Evolutionary conservation across 2,888 invertebrate genomes (phyloP), one percentile per base, ranked within the genome.

Genomic region (Hecatera dysodea): DNA sequence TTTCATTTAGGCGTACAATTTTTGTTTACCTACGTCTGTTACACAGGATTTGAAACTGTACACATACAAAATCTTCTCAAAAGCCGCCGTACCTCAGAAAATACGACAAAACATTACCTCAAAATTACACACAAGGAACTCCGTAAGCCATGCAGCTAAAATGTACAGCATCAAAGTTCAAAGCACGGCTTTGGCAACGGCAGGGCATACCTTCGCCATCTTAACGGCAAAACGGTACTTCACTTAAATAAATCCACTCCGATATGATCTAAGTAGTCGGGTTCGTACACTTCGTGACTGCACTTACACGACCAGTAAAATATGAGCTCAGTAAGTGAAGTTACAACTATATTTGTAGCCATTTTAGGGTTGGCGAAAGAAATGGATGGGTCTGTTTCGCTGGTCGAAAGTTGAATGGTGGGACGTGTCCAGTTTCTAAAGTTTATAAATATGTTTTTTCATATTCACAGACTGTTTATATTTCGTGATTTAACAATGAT

Each of bases 261-360:
- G 88, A 89, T 87, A 87, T 86, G 73, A 87, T 87, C 87, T 83
- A 66, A 87, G 84, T 81, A 84, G 82, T 81, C 80, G 75, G 83
- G 81, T 82, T 83, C 77, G 81, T 80, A 81, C 83, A 79, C 80
- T 78, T 86, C 83, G 78, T 81, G 87, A 81, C 81, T 81, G 73
- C 74, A 80, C 66, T 75, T 56, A 73, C 48, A 48, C 67, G 69
- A 57, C 87, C 84, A 85, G 62, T 69, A 52, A 69, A 36, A 60
- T 53, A 73, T 78, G 82, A 57, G 75, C 68, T 56, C 63, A 48
- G 24, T 27, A 29, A 50, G 15, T 29, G 17, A 19, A 33, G 22
- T 59, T 46, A 74, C 50, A 55, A 60, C 75, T 68, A 60, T 80
- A 67, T 61, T 29, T 33, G 11, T 36, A 44, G 22, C 27, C 36